These are phyloP conservation scores for Herpetotheres cachinnans DNA, from an alignment of 2,113 vertebrate genomes.

Conservation along the genomic window DNA sequence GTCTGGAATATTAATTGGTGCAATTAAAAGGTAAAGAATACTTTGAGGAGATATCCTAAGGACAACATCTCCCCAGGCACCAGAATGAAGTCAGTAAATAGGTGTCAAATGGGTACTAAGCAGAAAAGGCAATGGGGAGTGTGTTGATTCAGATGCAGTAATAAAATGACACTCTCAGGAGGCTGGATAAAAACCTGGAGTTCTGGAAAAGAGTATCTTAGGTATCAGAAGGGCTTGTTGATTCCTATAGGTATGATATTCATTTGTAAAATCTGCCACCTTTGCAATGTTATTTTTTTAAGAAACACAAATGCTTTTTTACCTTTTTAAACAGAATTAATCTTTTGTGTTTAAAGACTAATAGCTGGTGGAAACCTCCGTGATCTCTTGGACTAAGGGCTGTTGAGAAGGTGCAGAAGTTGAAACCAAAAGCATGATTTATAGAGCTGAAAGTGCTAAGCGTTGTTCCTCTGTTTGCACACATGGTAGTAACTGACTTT, in stretches of 20 bases:
- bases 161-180: neutral
- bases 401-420: neutral
- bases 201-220: neutral
- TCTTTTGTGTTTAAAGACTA: neutral
- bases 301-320: neutral
- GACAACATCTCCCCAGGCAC: neutral
- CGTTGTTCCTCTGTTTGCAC: neutral
- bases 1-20: neutral
- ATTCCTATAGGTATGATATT: neutral
- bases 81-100: neutral
- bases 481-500: neutral
- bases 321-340: neutral
- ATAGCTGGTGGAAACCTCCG: neutral
- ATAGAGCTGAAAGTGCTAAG: neutral
- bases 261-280: neutral
- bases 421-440: neutral
- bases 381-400: neutral
- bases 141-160: neutral
- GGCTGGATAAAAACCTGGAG: neutral
- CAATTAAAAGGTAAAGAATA: neutral
- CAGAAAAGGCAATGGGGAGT: neutral
- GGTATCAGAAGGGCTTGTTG: neutral
- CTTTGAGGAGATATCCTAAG: neutral
- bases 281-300: neutral
- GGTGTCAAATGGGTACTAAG: neutral